phyloP scores from a whole-genome alignment of 2,888 invertebrate genomes.

The Melanostoma mellinum region DNA sequence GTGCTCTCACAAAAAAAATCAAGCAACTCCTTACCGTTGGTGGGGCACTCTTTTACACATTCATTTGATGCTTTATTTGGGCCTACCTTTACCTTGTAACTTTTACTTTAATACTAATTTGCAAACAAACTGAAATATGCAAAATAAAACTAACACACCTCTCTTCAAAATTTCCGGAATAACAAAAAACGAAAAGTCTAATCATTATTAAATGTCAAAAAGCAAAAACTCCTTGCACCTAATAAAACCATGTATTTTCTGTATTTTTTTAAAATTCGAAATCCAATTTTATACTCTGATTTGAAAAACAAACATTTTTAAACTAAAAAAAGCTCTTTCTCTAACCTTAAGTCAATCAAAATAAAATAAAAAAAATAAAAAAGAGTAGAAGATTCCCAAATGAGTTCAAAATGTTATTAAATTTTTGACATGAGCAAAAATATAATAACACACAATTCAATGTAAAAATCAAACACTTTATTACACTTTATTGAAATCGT shows the following conservation, averaged over 20 bases:
- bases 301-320: slow-evolving; percentile 26
- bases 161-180: slow-evolving; percentile 30
- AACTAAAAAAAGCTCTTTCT: slow-evolving; percentile 10
- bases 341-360: slow-evolving; percentile 31
- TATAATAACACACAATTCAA: slow-evolving; percentile 73
- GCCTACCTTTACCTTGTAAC: slow-evolving; percentile 68
- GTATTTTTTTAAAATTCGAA: slow-evolving; percentile 13
- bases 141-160: slow-evolving; percentile 20
- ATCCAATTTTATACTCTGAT: slow-evolving; percentile 43
- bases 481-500: slow-evolving; percentile 25
- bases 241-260: slow-evolving; percentile 15
- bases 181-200: slow-evolving; percentile 26
- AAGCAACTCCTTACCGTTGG: too few relatives aligned
- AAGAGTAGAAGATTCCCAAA: slow-evolving; percentile 58
- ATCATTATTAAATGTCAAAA: slow-evolving; percentile 1
- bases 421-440: slow-evolving; percentile 82
- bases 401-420: slow-evolving; percentile 77
- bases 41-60: too few relatives aligned
- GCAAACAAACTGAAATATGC: slow-evolving; percentile 12
- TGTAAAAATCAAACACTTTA: slow-evolving; percentile 10
- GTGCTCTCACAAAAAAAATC: too few relatives aligned
- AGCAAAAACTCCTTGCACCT: slow-evolving; percentile 43
- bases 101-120: slow-evolving; percentile 57
- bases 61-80: slow-evolving; percentile 37
- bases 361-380: slow-evolving; percentile 29